Conservation (phyloP, 2,888 invertebrate species). For the Reticulitermes lucifugus region DNA sequence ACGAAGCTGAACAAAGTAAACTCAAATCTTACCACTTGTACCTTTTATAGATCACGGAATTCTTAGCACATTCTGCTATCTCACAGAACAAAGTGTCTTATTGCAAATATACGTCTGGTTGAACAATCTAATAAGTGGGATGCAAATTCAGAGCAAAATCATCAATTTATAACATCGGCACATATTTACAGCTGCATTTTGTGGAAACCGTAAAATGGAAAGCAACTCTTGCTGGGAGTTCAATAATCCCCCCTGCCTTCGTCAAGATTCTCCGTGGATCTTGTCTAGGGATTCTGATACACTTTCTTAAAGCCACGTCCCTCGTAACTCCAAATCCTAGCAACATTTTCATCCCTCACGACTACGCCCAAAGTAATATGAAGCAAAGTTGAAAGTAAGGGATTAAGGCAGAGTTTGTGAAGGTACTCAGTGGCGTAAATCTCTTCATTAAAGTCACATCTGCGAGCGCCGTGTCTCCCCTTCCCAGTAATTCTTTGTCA, state of each 20-base stretch:
- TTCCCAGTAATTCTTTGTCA: not conserved
- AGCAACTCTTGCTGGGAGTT: not conserved
- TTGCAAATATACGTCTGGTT: too few species aligned
- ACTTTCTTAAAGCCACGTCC: not conserved
- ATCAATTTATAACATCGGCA: too few species aligned
- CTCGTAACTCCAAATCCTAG: conserved; percentile 1
- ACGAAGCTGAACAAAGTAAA: too few species aligned
- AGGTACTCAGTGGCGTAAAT: not conserved
- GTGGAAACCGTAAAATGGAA: not conserved
- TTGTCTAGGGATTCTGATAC: not conserved
- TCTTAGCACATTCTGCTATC: too few species aligned
- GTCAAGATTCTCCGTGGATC: conserved; percentile 18
- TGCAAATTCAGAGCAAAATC: too few species aligned
- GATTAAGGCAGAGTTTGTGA: not conserved
- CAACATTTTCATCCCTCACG: conserved; percentile 21
- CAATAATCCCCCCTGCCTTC: conserved; percentile 5
- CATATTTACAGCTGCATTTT: not conserved
- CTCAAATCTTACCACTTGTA: too few species aligned
- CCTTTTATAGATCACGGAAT: too few species aligned
- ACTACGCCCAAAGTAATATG: conserved; percentile 21
- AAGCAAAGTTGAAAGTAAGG: conserved; percentile 16
- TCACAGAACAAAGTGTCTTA: too few species aligned
- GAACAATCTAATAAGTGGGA: too few species aligned
- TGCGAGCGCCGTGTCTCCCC: not conserved
- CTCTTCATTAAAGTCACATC: conserved; percentile 14